Conservation (phyloP, 2,888 invertebrate genomes). For the Agrochola macilenta region DNA sequence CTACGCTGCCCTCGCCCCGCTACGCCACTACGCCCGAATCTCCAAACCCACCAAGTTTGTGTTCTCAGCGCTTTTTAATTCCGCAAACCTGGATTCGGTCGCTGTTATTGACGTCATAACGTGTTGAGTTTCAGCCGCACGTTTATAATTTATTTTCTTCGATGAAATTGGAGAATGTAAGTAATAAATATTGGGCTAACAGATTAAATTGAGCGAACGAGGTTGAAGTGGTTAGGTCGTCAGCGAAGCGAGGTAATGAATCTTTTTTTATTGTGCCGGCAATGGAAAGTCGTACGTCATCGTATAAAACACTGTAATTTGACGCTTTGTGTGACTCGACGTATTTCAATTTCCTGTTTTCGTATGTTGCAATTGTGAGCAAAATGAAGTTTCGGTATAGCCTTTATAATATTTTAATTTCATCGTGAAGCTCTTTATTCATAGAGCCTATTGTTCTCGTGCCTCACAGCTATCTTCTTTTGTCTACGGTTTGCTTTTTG, state of each 20-base stretch:
- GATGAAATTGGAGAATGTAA: constrained; percentile 54
- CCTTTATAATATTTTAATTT: constrained; percentile 53
- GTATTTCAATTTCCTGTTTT: constrained; percentile 47
- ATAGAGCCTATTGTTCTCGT: constrained; percentile 56
- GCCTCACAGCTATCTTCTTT: constrained; percentile 54
- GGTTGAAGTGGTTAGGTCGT: constrained; percentile 59
- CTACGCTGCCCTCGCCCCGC: constrained; percentile 71
- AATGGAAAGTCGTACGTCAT: constrained; percentile 50
- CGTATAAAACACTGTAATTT: constrained; percentile 38
- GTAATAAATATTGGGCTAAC: constrained; percentile 58
- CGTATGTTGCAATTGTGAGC: constrained; percentile 23
- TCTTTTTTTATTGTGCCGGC: constrained; percentile 55
- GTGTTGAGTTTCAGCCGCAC: constrained; percentile 49
- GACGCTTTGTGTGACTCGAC: constrained; percentile 12
- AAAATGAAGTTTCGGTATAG: constrained; percentile 38
- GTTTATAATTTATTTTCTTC: constrained; percentile 64
- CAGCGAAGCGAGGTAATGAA: constrained; percentile 59
- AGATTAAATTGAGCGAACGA: constrained; percentile 62
- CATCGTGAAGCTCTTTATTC: constrained; percentile 54
- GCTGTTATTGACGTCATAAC: constrained; percentile 63
- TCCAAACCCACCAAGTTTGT: constrained; percentile 67
- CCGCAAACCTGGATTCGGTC: constrained; percentile 64
- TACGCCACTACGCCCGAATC: constrained; percentile 75
- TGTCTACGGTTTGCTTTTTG: constrained; percentile 47
- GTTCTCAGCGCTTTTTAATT: constrained; percentile 69